These are phyloP conservation scores for Coranthus polyacanthus DNA, from an alignment of 2,797 vertebrate genomes.

Conservation along the genomic window DNA sequence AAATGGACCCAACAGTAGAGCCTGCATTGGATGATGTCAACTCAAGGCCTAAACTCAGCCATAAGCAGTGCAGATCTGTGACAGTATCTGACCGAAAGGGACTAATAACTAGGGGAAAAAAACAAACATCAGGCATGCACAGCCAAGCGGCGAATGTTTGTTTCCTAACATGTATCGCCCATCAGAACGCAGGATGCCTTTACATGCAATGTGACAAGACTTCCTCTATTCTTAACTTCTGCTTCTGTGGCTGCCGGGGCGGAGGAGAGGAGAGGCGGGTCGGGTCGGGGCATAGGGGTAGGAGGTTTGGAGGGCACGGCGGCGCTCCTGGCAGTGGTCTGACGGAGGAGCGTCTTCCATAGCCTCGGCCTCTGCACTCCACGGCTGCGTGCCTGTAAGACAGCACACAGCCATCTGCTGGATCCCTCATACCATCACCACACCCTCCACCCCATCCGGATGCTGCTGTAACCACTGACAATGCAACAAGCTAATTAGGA, in stretches of 20 bases:
- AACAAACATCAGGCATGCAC: conserved; percentile 53
- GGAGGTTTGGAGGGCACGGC: neutral
- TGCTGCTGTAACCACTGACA: conserved; percentile 69
- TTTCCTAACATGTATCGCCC: conserved; percentile 65
- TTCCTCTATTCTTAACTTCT: conserved; percentile 85
- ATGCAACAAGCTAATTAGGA: conserved; percentile 79
- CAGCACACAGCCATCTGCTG: conserved; percentile 76
- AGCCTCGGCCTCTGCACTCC: conserved; percentile 50
- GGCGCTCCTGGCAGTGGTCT: conserved; percentile 60
- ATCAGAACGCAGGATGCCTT: conserved; percentile 65
- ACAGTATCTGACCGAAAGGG: conserved; percentile 80
- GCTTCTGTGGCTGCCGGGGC: conserved; percentile 69
- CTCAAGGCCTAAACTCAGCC: conserved; percentile 62
- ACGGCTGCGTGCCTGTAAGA: conserved; percentile 65
- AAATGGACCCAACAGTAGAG: conserved; percentile 36
- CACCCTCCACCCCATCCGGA: conserved; percentile 40
- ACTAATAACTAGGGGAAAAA: conserved; percentile 65
- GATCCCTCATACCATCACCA: conserved; percentile 30
- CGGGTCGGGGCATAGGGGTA: neutral
- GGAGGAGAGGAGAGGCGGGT: conserved; percentile 30
- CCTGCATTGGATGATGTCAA: conserved; percentile 73
- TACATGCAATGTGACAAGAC: conserved; percentile 85
- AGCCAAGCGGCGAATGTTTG: conserved; percentile 60
- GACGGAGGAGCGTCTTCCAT: conserved; percentile 66
- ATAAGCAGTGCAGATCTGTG: conserved; percentile 71